Conservation (phyloP, 2,888 invertebrate genomes). For the Altica lythri region DNA sequence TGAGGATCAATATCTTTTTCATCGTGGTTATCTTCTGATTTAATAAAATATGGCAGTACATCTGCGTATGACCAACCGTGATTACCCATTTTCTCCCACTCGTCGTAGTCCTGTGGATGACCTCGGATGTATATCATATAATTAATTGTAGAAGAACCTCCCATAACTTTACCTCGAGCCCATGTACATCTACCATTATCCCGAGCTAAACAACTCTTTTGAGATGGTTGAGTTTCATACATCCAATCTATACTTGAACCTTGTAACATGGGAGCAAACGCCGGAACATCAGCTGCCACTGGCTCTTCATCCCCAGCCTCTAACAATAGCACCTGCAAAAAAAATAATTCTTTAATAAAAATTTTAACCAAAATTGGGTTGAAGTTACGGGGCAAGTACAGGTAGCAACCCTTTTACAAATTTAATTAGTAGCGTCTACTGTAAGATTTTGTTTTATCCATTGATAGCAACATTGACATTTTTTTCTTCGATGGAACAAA, state of each 20-base stretch:
- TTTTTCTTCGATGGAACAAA: no score
- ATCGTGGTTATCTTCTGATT: conserved; percentile 68
- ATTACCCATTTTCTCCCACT: conserved; percentile 68
- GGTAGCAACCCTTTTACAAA: no score
- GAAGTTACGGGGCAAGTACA: no score
- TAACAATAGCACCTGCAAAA: conserved; percentile 63
- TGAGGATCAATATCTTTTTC: conserved; percentile 58
- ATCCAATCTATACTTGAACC: conserved; percentile 72
- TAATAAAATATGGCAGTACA: conserved; percentile 72
- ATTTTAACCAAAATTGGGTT: no score
- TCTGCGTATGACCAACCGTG: conserved; percentile 67
- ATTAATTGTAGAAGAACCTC: conserved; percentile 70
- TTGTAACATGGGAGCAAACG: conserved; percentile 65
- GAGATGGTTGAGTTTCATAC: conserved; percentile 69
- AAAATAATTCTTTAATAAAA: not conserved
- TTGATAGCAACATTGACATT: no score
- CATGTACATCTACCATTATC: conserved; percentile 64
- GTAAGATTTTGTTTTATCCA: no score
- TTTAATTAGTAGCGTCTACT: no score
- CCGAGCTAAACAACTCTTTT: conserved; percentile 64
- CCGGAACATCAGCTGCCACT: conserved; percentile 68
- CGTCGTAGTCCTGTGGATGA: conserved; percentile 65
- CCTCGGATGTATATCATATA: conserved; percentile 70
- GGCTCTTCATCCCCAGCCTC: conserved; percentile 74
- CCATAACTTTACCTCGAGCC: conserved; percentile 69